Evolutionary conservation across 1,140 invertebrate species (phyloP), one percentile per base, ranked within the genome.

Genomic region (Neuroterus valhalla): DNA sequence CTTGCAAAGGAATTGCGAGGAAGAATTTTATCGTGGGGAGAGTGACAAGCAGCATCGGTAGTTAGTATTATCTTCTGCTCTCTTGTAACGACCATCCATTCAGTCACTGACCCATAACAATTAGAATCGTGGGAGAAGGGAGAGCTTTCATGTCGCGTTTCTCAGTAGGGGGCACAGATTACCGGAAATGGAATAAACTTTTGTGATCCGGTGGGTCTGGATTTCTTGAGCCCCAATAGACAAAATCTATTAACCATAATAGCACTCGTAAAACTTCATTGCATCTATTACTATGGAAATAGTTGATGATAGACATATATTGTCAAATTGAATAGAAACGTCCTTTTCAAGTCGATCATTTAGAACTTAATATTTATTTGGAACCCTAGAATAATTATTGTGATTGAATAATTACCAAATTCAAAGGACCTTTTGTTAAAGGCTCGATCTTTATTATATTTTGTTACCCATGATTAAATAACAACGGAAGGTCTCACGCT

Each of bases 71-170:
- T 85, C 84, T 84, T 77, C 67, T 75, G 71, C 71, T 76, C 78
- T 84, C 76, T 82, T 79, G 82, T 78, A 86, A 81, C 81, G 78
- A 80, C 77, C 78, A 77, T 77, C 82, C 78, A 84, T 77, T 83
- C 79, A 84, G 86, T 87, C 88, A 89, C 80, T 86, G 87, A 88
- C 87, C 88, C 83, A 85, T 79, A 84, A 88, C 81, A 89, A 87
- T 86, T 87, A 87, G 78, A 81, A 74, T 82, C 69, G 79, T 75
- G 68, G 75, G 76, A 79, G 80, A 78, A 73, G 78, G 76, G 81
- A 79, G 69, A 71, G 76, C 69, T 70, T 80, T 71, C 76, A 43
- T 74, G 67, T 78, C 74, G 72, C 68, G 74, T 71, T 74, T 75
- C 70, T 48, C 44, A 72, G 21, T 70, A 84, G 82, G 84, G 82